A percentile compares a stretch with the other conserved stretches of the same genome.
These are phyloP conservation scores for Sciaenops ocellatus DNA, from an alignment of 2,797 vertebrate genomes.

Conservation along the genomic window DNA sequence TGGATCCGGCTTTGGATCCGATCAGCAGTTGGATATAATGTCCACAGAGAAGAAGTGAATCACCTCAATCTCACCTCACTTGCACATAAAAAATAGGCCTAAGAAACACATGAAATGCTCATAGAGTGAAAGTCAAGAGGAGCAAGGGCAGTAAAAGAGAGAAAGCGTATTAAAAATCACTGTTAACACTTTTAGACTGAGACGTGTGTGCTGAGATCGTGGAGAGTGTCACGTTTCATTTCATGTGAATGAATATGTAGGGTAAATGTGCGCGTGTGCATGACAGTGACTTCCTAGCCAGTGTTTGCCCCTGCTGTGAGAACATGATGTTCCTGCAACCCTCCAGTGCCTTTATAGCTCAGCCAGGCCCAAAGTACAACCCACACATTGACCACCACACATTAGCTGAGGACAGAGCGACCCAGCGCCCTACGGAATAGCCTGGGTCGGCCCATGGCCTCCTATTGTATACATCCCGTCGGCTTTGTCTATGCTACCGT, in stretches of 20 bases:
- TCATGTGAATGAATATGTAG: conserved; percentile 51
- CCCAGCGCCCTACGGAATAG: conserved; percentile 61
- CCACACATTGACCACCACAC: conserved; percentile 68
- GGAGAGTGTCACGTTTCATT: conserved; percentile 36
- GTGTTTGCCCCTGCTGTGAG: conserved; percentile 61
- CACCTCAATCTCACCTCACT: conserved; percentile 10
- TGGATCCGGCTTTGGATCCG: conserved; percentile 6
- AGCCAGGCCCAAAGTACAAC: conserved; percentile 61
- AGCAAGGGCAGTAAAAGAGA: neutral
- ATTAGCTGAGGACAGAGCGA: conserved; percentile 63
- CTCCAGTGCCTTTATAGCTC: conserved; percentile 65
- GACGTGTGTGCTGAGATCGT: conserved; percentile 16
- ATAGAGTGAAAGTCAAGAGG: conserved; percentile 18
- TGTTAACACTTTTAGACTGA: neutral
- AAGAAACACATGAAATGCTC: conserved; percentile 2
- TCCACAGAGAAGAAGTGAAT: conserved; percentile 25
- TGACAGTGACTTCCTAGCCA: conserved; percentile 59
- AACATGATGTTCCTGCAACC: conserved; percentile 73
- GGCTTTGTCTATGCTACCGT: conserved; percentile 79
- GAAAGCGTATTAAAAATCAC: neutral
- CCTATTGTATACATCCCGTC: conserved; percentile 83
- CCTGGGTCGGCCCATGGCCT: conserved; percentile 70
- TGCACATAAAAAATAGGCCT: conserved; percentile 3
- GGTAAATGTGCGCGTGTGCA: conserved; percentile 48
- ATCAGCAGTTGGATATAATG: conserved; percentile 39